These are phyloP conservation scores for Schizopygopsis malacanthus DNA, from an alignment of 2,797 vertebrate genomes.

Conservation along the genomic window DNA sequence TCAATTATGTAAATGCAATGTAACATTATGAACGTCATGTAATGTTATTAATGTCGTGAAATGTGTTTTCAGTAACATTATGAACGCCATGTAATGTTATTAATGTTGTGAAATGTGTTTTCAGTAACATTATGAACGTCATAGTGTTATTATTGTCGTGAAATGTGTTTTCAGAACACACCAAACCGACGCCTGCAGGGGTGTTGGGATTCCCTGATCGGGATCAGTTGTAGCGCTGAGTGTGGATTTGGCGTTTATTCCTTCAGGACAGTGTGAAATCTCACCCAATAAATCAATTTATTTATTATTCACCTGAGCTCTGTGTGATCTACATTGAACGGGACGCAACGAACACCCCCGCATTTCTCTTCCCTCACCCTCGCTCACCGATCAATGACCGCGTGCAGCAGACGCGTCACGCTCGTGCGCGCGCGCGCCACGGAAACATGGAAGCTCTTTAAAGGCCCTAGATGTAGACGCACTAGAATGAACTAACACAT, in stretches of 20 bases:
- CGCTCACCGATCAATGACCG: slow-evolving; percentile 23
- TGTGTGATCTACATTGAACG: background rate
- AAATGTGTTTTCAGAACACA: slow-evolving; percentile 23
- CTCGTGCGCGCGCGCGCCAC: slow-evolving; percentile 23
- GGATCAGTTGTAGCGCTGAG: background rate
- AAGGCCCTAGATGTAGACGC: slow-evolving; percentile 12
- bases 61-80: slow-evolving; percentile 28
- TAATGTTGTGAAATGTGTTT: slow-evolving; percentile 30
- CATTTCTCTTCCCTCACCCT: slow-evolving; percentile 13
- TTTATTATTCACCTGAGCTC: background rate
- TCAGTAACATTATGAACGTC: slow-evolving; percentile 10
- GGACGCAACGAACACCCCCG: background rate
- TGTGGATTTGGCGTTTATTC: background rate
- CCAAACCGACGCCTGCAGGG: slow-evolving; percentile 18
- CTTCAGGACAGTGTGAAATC: background rate
- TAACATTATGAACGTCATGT: background rate
- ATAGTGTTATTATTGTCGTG: slow-evolving; percentile 28
- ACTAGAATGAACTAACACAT: background rate
- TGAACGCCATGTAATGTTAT: slow-evolving; percentile 1
- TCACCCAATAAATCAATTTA: background rate
- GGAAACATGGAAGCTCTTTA: slow-evolving; percentile 12
- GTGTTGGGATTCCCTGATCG: slow-evolving; percentile 39
- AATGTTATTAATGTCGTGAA: slow-evolving; percentile 31
- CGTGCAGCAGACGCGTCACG: slow-evolving; percentile 31
- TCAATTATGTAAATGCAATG: background rate